phyloP scores from a whole-genome alignment of 2,797 vertebrate species.

The Potorous gilbertii region DNA sequence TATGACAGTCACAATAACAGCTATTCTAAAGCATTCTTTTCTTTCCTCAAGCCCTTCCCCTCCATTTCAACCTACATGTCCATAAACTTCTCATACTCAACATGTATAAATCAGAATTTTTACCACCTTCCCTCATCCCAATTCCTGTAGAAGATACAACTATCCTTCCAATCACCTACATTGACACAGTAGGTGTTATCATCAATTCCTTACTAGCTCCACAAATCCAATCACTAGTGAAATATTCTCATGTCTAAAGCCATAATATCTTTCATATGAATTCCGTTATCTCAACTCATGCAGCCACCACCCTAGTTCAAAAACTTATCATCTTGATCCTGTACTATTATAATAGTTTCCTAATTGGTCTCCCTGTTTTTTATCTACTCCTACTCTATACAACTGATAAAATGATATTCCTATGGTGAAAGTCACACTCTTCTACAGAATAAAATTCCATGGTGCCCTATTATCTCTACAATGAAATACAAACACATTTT shows the following conservation, averaged over 20 bases:
- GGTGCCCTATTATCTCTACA: neutral
- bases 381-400: neutral
- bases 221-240: too few species aligned
- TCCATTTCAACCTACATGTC: neutral
- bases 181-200: neutral
- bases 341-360: neutral
- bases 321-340: neutral
- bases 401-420: neutral
- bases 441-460: neutral
- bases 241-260: neutral
- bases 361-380: neutral
- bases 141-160: neutral
- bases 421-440: neutral
- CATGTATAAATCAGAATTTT: neutral
- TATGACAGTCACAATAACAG: neutral
- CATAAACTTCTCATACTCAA: neutral
- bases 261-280: neutral
- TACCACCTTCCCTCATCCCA: neutral
- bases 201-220: neutral
- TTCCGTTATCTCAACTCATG: neutral
- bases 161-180: neutral
- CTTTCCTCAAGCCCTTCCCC: neutral
- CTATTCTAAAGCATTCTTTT: neutral
- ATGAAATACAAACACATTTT: neutral
- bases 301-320: neutral